Percentiles rank a stretch among this genome's conserved stretches.
These are phyloP conservation scores for Drosophila ambigua DNA, from an alignment of 1,140 invertebrate genomes.

Conservation along the genomic window DNA sequence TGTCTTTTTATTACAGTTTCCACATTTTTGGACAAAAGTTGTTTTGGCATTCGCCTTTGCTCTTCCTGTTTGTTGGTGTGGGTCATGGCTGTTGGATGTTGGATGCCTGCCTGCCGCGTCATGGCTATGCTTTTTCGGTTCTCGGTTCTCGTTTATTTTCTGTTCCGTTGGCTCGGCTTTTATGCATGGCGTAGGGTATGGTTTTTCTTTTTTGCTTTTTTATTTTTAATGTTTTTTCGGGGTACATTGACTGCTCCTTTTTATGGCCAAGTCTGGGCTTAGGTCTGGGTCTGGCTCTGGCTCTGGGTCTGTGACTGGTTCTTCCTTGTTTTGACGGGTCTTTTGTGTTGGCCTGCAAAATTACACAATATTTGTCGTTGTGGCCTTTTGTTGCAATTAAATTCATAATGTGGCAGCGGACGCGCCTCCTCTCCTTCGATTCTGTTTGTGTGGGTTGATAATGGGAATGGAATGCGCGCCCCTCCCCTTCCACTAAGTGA, in stretches of 20 bases:
- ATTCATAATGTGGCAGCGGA: constrained; percentile 39
- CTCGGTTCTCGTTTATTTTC: constrained; percentile 8
- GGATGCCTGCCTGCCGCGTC: constrained; percentile 43
- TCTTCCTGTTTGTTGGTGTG: constrained; percentile 83
- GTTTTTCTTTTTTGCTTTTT: neutral
- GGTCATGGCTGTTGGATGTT: constrained; percentile 76
- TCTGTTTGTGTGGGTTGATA: neutral
- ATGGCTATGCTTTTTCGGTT: constrained; percentile 46
- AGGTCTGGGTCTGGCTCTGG: constrained; percentile 39
- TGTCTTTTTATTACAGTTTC: constrained; percentile 73
- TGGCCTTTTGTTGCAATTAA: constrained; percentile 57
- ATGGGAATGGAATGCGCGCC: neutral
- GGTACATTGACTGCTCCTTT: constrained; percentile 68
- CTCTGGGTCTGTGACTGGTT: constrained; percentile 33
- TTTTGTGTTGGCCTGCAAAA: constrained; percentile 53
- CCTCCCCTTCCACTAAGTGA: no score
- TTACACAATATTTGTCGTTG: constrained; percentile 68
- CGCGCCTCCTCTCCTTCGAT: neutral
- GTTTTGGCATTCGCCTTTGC: constrained; percentile 64
- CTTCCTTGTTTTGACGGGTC: constrained; percentile 65
- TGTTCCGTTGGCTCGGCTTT: constrained; percentile 4
- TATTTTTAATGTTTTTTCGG: constrained; percentile 22
- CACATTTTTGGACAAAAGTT: constrained; percentile 64
- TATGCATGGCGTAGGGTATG: neutral
- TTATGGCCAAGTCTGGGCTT: constrained; percentile 53